A percentile compares a stretch with the other conserved stretches of the same genome.
phyloP scores from a whole-genome alignment of 2,797 vertebrate species.

The Pseudocheirus occidentalis region DNA sequence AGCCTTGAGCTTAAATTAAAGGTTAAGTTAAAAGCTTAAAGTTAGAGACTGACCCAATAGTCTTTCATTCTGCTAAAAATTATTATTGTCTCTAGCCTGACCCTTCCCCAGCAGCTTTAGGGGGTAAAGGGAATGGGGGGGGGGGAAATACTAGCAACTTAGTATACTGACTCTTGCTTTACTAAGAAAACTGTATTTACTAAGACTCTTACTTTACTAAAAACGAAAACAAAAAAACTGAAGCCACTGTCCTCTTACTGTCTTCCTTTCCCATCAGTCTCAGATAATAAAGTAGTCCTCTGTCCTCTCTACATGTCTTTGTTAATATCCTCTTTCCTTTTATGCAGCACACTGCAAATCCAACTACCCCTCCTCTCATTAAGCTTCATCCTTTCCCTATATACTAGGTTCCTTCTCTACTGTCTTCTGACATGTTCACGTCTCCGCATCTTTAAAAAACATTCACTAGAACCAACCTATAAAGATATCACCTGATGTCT shows the following conservation, averaged over 20 bases:
- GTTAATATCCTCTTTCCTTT: not conserved
- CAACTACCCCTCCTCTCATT: not conserved
- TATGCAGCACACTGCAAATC: not conserved
- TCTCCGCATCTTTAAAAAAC: not conserved
- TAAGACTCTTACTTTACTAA: not conserved
- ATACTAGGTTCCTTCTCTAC: not conserved
- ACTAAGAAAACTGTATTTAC: not conserved
- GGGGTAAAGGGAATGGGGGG: not conserved
- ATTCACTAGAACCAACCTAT: not conserved
- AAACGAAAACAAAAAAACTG: not conserved
- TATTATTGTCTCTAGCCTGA: not conserved
- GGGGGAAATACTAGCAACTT: not conserved
- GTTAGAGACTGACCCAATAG: not conserved
- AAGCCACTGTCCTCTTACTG: not conserved
- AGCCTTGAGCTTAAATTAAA: not conserved
- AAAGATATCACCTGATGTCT: not conserved
- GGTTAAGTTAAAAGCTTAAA: not conserved
- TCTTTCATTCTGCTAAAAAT: not conserved
- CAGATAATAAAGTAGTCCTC: not conserved
- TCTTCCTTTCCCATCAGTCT: not conserved
- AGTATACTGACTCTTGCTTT: not conserved
- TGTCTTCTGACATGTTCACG: not conserved
- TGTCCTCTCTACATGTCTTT: not conserved
- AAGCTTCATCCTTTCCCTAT: not conserved
- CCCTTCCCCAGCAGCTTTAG: not conserved